Percentiles rank a stretch among this genome's conserved stretches.
These are phyloP conservation scores for Mystacornis crossleyi DNA, from an alignment of 2,113 vertebrate genomes.

Conservation along the genomic window DNA sequence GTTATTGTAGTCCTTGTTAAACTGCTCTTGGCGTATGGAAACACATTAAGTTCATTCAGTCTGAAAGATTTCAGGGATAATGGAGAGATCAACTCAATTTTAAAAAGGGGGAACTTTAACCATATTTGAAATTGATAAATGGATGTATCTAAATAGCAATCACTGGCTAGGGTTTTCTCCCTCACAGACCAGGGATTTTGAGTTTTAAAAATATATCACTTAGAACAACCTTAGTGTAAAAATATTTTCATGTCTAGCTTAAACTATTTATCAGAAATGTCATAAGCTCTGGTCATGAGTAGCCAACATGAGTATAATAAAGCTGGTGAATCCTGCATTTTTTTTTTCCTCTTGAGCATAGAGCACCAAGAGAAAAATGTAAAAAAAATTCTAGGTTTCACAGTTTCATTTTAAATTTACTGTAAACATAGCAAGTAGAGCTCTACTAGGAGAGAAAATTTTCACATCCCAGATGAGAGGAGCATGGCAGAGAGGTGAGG, in stretches of 20 bases:
- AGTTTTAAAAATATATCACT: neutral
- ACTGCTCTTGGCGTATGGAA: neutral
- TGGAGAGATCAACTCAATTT: neutral
- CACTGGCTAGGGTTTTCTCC: accelerated
- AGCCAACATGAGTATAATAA: neutral
- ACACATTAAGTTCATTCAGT: neutral
- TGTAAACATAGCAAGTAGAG: neutral
- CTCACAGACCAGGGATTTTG: neutral
- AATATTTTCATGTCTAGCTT: neutral
- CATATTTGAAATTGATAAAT: neutral
- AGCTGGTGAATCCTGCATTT: neutral
- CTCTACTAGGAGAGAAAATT: neutral
- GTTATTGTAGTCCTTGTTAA: neutral
- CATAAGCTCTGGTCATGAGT: neutral
- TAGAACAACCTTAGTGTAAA: neutral
- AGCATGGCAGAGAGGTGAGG: neutral
- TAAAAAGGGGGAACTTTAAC: neutral
- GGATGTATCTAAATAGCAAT: neutral
- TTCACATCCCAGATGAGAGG: neutral
- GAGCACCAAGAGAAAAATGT: neutral
- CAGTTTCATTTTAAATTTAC: neutral
- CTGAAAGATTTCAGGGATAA: constrained; percentile 18
- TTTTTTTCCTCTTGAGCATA: neutral
- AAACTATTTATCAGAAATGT: neutral
- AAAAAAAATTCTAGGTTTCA: neutral